A percentile compares a stretch with the other conserved stretches of the same genome.
These are phyloP conservation scores for Myanophis thanlyinensis DNA, from an alignment of 2,113 vertebrate species.

Conservation along the genomic window DNA sequence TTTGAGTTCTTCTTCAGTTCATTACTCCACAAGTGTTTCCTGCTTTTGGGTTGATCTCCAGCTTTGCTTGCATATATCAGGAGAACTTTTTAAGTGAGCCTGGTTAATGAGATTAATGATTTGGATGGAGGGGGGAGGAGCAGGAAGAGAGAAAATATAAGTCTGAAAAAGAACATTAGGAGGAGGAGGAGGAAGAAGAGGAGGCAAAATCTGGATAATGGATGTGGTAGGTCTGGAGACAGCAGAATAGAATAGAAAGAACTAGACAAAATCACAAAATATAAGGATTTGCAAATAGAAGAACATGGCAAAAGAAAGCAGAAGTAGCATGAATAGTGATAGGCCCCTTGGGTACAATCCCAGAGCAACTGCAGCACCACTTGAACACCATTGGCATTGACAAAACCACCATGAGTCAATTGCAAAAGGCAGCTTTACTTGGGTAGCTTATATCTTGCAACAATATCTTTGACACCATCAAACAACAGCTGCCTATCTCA, in stretches of 20 bases:
- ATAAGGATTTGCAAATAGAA: neutral
- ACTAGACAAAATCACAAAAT: neutral
- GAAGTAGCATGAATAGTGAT: neutral
- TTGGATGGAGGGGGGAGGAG: neutral
- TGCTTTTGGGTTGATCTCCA: neutral
- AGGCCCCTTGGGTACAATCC: too few species aligned
- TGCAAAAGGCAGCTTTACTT: too few species aligned
- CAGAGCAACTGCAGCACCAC: neutral
- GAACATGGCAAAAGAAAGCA: neutral
- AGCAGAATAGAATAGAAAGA: neutral
- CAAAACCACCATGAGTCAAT: too few species aligned
- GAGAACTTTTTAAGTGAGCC: neutral
- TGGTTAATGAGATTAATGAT: neutral
- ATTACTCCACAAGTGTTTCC: neutral
- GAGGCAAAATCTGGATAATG: too few species aligned
- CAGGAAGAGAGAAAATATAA: too few species aligned
- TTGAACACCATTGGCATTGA: neutral
- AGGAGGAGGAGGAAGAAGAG: too few species aligned
- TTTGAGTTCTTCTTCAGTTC: neutral
- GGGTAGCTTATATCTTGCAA: neutral
- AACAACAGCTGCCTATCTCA: neutral
- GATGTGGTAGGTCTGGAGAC: neutral
- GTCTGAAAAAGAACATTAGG: too few species aligned
- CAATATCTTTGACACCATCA: neutral
- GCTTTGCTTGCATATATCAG: neutral